phyloP scores from a whole-genome alignment of 2,888 invertebrate species.

The Saturnia japonica region DNA sequence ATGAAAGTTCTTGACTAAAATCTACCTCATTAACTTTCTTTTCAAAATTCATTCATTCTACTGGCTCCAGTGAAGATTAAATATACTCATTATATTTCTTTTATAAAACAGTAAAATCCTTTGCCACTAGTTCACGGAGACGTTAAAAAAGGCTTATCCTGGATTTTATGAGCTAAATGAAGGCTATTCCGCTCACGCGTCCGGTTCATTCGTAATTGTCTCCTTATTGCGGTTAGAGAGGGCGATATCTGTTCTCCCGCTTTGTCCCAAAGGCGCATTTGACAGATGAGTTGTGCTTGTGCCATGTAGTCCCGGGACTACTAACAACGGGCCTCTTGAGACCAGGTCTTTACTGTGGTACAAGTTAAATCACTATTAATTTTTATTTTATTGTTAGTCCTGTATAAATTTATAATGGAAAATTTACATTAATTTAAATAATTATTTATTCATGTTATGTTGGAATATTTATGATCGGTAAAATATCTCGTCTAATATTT shows the following conservation, averaged over 20 bases:
- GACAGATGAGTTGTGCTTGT: conserved; percentile 15
- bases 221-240: conserved; percentile 4
- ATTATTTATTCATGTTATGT: neutral
- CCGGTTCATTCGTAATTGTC: conserved; percentile 9
- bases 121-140: neutral
- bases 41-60: neutral
- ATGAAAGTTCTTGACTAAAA: neutral
- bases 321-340: conserved; percentile 12
- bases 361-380: neutral
- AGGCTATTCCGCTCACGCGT: conserved; percentile 5
- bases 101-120: neutral
- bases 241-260: neutral
- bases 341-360: conserved; percentile 10
- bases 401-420: too few relatives aligned
- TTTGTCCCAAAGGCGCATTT: conserved; percentile 13
- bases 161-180: neutral
- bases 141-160: conserved; percentile 3
- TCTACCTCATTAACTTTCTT: neutral
- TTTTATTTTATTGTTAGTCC: neutral
- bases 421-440: too few relatives aligned
- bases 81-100: neutral
- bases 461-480: neutral
- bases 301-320: conserved; percentile 12
- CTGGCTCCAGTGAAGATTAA: neutral
- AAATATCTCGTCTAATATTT: too few relatives aligned